Base-by-base conservation (phyloP, 2,888 invertebrate genomes). In the Antheraea yamamai region DNA sequence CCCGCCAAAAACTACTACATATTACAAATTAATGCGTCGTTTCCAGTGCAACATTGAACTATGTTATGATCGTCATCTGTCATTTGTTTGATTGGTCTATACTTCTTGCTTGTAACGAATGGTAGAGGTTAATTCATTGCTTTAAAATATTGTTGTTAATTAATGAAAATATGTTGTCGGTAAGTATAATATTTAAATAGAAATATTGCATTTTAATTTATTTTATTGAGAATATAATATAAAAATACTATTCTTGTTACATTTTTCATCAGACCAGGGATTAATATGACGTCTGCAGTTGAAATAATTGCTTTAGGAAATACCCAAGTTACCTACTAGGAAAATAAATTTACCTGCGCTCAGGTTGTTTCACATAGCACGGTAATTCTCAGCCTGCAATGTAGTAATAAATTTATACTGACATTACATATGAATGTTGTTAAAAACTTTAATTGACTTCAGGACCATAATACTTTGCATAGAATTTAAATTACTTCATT, bases 271-370 rank as follows among this genome's bases (percentile, higher is more conserved):
- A 58, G 51, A 70, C 66, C 26, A 23, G 51, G 51, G 8, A 7
- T 58, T n/a, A n/a, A 58, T 58, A n/a, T 58, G 20, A 47, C 26
- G 74, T 55, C 4, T 55, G 30, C 23, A 68, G 55, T 55, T 58
- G 16, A 26, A 26, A 26, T 64, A 74, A 70, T 74, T 70, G 55
- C 76, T 72, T 68, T 79, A 77, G 79, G 79, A 79, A 79, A 77
- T 79, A 73, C 76, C 75, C 58, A 58, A 64, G 39, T 70, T 75
- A 72, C 70, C 74, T 71, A 70, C 68, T 58, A 73, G 55, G 39
- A 70, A 73, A 73, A 75, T 73, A 23, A 58, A 52, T 55, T 39
- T 18, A 16, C 74, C 30, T 35, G 58, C 74, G 35, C 30, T 74
- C 39, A 55, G 74, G 35, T 35, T 14, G 39, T 30, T 74, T 70